A percentile compares a stretch with the other conserved stretches of the same genome.
Evolutionary conservation across 2,113 vertebrate genomes (phyloP).

Genomic region (Gobio gobio): DNA sequence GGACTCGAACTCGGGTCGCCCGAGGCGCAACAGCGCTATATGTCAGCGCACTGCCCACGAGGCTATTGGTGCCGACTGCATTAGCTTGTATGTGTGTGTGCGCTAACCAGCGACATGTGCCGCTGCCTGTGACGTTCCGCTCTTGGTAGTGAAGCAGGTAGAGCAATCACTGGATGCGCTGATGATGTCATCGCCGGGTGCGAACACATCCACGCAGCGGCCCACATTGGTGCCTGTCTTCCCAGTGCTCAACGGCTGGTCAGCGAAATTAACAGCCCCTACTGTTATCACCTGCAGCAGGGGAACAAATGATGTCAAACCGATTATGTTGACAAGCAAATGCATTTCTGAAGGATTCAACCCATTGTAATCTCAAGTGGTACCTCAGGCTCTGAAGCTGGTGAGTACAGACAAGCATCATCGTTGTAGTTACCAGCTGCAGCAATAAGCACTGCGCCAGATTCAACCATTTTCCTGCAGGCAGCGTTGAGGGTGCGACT

Average conservation of each 20-base stretch:
- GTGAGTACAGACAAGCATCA: conserved; percentile 86
- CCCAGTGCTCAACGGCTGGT: conserved; percentile 81
- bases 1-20: too few relatives aligned
- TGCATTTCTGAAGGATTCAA: not conserved
- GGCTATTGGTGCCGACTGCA: too few relatives aligned
- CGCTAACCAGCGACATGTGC: conserved; percentile 84
- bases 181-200: conserved; percentile 87
- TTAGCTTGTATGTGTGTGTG: not conserved
- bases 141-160: conserved; percentile 85
- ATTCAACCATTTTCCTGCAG: conserved; percentile 71
- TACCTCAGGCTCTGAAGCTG: conserved; percentile 87
- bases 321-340: not conserved
- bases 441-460: conserved; percentile 74
- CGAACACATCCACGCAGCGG: conserved; percentile 87
- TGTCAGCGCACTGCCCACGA: too few relatives aligned
- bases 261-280: conserved; percentile 81
- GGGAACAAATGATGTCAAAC: not conserved
- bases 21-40: too few relatives aligned
- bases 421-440: conserved; percentile 89
- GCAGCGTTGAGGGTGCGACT: conserved; percentile 81
- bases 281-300: conserved; percentile 85
- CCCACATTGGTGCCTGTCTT: conserved; percentile 85
- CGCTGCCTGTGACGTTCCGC: conserved; percentile 88
- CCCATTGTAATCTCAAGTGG: not conserved
- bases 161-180: conserved; percentile 89